Base-by-base conservation (phyloP, 2,888 invertebrate species). In the Parasteatoda lunata region DNA sequence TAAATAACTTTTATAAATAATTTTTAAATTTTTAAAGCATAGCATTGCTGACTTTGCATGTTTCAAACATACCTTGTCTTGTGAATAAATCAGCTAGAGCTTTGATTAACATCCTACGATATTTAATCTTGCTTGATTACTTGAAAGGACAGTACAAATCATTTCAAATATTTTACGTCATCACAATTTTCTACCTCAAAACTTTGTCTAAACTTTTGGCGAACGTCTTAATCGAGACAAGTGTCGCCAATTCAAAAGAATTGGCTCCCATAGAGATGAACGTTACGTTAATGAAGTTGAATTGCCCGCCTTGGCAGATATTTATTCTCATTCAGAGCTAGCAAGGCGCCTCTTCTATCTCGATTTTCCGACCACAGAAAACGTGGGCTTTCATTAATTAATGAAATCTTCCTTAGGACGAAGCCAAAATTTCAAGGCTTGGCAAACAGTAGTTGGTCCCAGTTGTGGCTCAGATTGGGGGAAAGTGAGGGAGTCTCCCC, bases 381-480 rank as follows among this genome's bases (percentile, higher is more conserved):
- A 78, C 48, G 78, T 69, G 47, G 30, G 70, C 73, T 51, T 80
- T 80, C 72, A 73, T 73, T 80, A 80, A 73, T 80, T 80, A 80
- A 73, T 80, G 72, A 80, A 66, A 71, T 79, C 71, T 71, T 68
- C 64, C 69, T 4, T 66, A 70, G 70, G 77, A 70, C 51, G 71
- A 71, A 59, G 64, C 70, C 49, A 51, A 83, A 84, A 84, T 84
- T 84, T 72, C 54, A 83, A 84, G 77, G 66, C 77, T 69, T 82
- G 69, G 77, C 83, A 77, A 84, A 84, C 72, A 84, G 68, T 66
- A 68, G 69, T 13, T 49, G 70, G 51, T 82, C 75, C 75, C 79
- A 64, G 54, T 69, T 59, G 81, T 69, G 75, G 69, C 9, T 47
- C 52, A 30, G 13, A 45, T 45, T 13, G 77, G 68, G 9, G 15